Percentiles rank a stretch among this genome's conserved stretches.
Conservation (phyloP, 2,797 vertebrate genomes). For the Melanogrammus aeglefinus region DNA sequence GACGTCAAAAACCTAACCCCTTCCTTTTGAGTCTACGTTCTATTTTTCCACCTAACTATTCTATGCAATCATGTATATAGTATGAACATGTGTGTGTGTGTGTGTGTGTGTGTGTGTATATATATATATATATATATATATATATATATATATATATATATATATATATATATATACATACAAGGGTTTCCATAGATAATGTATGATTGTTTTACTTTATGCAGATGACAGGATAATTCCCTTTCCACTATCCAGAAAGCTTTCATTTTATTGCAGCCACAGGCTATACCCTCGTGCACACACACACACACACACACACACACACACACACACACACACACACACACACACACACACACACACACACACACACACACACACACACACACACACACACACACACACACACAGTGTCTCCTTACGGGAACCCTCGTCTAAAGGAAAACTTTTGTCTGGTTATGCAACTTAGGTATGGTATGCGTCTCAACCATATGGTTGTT, state of each 20-base stretch:
- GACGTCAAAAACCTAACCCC: not conserved
- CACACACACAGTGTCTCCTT: not conserved
- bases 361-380: no score
- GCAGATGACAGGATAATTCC: not conserved
- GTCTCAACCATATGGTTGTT: not conserved
- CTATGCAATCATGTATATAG: no score
- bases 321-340: not conserved
- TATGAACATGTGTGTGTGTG: no score
- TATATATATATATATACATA: no score
- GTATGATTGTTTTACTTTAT: not conserved
- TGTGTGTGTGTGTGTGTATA: no score
- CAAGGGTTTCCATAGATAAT: not conserved
- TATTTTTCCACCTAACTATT: not conserved
- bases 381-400: not conserved
- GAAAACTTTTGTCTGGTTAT: not conserved
- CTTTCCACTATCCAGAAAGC: not conserved
- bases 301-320: not conserved
- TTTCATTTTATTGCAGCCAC: constrained; percentile 2
- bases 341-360: not conserved
- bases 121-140: no score
- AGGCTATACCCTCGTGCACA: not conserved
- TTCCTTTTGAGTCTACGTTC: not conserved
- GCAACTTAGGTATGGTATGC: not conserved
- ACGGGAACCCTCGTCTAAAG: not conserved
- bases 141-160: no score